Evolutionary conservation across 2,113 vertebrate species (phyloP).

Genomic region (Melanerpes formicivorus): DNA sequence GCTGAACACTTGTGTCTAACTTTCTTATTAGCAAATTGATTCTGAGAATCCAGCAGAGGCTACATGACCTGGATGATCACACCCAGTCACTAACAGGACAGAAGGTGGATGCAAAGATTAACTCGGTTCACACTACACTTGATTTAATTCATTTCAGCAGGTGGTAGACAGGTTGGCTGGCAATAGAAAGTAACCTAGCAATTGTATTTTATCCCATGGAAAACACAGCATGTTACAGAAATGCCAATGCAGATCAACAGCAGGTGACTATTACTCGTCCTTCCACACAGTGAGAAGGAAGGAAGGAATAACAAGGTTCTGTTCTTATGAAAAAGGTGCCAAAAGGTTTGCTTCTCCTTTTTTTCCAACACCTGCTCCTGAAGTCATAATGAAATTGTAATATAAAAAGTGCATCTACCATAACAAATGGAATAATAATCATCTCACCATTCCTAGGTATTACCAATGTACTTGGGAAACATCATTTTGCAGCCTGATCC

Average conservation of each 20-base stretch:
- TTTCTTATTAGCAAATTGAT: not conserved
- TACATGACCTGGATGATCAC: not conserved
- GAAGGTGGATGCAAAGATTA: not conserved
- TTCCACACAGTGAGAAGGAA: not conserved
- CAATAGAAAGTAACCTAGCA: not conserved
- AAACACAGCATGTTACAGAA: not conserved
- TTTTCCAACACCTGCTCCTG: not conserved
- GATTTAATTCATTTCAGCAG: not conserved
- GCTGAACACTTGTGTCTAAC: not conserved
- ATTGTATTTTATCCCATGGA: not conserved
- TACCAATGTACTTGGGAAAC: not conserved
- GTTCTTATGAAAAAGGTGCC: not conserved
- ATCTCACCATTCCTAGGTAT: not conserved
- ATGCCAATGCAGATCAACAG: not conserved
- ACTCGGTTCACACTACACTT: not conserved
- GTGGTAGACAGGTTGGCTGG: not conserved
- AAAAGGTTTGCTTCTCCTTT: not conserved
- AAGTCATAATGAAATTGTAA: not conserved
- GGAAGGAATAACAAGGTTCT: not conserved
- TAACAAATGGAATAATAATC: not conserved
- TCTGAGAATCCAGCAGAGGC: not conserved
- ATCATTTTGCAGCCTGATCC: not conserved
- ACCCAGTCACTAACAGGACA: not conserved
- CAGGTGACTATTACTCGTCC: not conserved
- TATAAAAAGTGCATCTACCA: not conserved